Evolutionary conservation across 2,888 invertebrate genomes (phyloP).

Genomic region (Stenodema calcarata): DNA sequence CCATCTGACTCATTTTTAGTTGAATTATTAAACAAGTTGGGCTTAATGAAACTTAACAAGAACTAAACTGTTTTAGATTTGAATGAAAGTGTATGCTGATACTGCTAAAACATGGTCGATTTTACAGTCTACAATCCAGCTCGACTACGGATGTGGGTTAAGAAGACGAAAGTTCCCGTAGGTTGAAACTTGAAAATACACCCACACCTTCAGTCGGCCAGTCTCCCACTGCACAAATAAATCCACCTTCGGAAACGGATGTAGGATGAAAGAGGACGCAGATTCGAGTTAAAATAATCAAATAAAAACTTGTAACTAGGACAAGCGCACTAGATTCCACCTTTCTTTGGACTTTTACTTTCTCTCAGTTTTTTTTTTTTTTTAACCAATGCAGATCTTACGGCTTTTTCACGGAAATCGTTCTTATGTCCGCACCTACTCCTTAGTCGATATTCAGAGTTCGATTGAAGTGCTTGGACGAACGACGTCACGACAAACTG

Average conservation of each 20-base stretch:
- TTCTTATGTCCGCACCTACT: not conserved
- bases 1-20: no score
- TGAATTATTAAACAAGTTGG: no score
- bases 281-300: not conserved
- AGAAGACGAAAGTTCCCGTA: not conserved
- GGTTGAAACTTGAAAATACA: not conserved
- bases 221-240: not conserved
- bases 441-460: no score
- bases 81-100: no score
- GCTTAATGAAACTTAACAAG: no score
- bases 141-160: not conserved
- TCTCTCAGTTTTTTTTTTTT: not conserved
- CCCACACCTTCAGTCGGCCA: not conserved
- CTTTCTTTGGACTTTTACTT: not conserved
- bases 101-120: no score
- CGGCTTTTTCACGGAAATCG: not conserved
- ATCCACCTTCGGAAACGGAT: not conserved
- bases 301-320: not conserved
- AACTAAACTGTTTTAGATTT: no score
- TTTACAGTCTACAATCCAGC: not conserved
- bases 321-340: not conserved
- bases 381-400: not conserved
- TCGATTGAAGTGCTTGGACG: no score
- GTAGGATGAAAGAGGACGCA: not conserved
- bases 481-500: no score